phyloP scores from a whole-genome alignment of 2,888 invertebrate species.

The Hydriomena furcata region DNA sequence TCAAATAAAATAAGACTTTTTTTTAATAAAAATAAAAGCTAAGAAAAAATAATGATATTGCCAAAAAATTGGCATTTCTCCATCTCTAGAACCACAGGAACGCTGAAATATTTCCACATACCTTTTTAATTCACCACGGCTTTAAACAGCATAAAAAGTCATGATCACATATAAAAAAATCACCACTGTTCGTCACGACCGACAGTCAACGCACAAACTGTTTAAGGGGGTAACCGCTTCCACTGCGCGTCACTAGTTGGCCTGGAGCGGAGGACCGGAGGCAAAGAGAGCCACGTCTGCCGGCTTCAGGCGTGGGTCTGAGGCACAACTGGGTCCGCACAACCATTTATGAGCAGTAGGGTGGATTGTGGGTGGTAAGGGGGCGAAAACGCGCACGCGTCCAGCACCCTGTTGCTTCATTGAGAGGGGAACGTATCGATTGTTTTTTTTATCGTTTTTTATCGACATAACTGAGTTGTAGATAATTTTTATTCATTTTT shows the following conservation, averaged over 20 bases:
- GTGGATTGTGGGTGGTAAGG: slow-evolving; percentile 40
- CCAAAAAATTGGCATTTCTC: too few species aligned
- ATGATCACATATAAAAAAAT: slow-evolving; percentile 49
- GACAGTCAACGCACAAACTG: slow-evolving; percentile 50
- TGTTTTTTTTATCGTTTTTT: background rate
- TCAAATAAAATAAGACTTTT: too few species aligned
- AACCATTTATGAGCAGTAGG: slow-evolving; percentile 64
- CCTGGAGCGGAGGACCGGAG: slow-evolving; percentile 40
- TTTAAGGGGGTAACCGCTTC: slow-evolving; percentile 43
- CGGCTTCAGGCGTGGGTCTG: slow-evolving; percentile 65
- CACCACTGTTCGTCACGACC: slow-evolving; percentile 46
- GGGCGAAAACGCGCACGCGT: slow-evolving; percentile 73
- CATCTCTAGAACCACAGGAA: background rate
- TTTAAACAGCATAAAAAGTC: slow-evolving; percentile 47
- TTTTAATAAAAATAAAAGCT: too few species aligned
- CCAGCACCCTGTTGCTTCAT: slow-evolving; percentile 81
- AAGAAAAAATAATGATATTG: too few species aligned
- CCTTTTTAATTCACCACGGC: slow-evolving; percentile 56
- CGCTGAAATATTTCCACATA: slow-evolving; percentile 41
- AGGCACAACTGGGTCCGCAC: slow-evolving; percentile 55
- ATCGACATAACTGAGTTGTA: slow-evolving; percentile 1
- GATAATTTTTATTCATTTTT: too few species aligned
- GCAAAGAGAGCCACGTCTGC: slow-evolving; percentile 50
- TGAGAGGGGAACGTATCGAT: slow-evolving; percentile 54
- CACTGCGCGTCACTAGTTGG: slow-evolving; percentile 54